Conservation (phyloP, 2,888 invertebrate species). For the Mythimna albipuncta region DNA sequence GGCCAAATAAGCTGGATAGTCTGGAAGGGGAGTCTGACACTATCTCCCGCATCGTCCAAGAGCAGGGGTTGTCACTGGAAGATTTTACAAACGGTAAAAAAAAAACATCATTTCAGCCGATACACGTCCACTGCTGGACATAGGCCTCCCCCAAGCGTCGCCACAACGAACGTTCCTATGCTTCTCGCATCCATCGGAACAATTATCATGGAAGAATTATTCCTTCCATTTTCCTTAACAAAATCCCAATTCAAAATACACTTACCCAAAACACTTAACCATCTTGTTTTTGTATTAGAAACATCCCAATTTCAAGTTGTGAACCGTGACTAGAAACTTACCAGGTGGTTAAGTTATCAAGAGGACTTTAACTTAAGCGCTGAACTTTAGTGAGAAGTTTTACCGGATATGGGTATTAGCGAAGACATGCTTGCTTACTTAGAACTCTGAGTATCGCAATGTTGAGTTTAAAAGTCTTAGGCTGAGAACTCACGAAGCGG, state of each 20-base stretch:
- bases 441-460: not conserved
- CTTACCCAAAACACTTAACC: not conserved
- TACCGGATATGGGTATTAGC: conserved; percentile 29
- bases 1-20: too few species aligned
- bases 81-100: too few species aligned
- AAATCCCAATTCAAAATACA: not conserved
- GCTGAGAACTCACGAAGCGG: too few species aligned
- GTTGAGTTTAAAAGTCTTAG: not conserved
- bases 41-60: too few species aligned
- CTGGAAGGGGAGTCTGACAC: too few species aligned
- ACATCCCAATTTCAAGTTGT: conserved; percentile 21
- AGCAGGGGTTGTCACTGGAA: too few species aligned
- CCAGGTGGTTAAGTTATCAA: conserved; percentile 31
- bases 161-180: too few species aligned
- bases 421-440: conserved; percentile 19
- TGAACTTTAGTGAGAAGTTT: conserved; percentile 39
- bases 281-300: conserved; percentile 9
- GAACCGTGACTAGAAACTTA: conserved; percentile 28
- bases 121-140: too few species aligned
- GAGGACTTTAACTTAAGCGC: conserved; percentile 21
- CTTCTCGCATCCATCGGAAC: too few species aligned
- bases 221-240: not conserved
- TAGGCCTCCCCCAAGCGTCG: too few species aligned
- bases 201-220: too few species aligned
- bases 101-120: too few species aligned